Evolutionary conservation across 2,888 invertebrate genomes (phyloP), one percentile per base, ranked within the genome.

Genomic region (Ceriagrion tenellum): DNA sequence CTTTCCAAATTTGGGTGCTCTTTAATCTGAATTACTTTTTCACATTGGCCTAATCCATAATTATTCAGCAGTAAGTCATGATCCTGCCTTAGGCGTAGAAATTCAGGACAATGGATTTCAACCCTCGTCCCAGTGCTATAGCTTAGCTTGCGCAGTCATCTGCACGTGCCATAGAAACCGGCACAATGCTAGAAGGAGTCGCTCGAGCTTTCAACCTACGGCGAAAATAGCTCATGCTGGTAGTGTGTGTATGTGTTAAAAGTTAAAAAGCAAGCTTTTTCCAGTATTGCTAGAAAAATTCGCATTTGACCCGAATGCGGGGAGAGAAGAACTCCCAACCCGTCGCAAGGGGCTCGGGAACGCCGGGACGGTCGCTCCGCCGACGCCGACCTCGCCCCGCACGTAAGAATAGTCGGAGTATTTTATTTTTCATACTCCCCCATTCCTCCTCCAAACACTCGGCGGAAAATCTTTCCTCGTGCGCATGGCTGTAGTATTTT

Each of bases 231-330:
- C 13, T 81, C 81, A 35, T 35, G 16, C 13, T 35, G 81, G 81
- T 30, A 16, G 81, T 18, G 8, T 35, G 35, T n/a, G 59, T 59
- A 16, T 59, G 59, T 20, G 81, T 81, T 81, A 35, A 81, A 81
- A 81, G 35, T 81, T 81, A 35, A 35, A 81, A 81, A 81, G 81
- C 81, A 35, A 59, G 81, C 81, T 81, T 81, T n/a, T 59, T 81
- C 81, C 81, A 30, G 18, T 35, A 81, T 35, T 12, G 81, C 81
- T 35, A 30, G 30, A 59, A 81, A 81, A 81, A 81, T 35, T 81
- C 26, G 35, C 81, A 35, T 81, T 81, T 81, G 81, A 81, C 81
- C 81, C 81, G 81, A 81, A 35, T 81, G 81, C 35, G 30, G 81
- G 81, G 35, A 81, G 12, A 30, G 81, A 35, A 81, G 81, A 35